A percentile compares a stretch with the other conserved stretches of the same genome.
These are phyloP conservation scores for Menidia beryllina DNA, from an alignment of 2,113 vertebrate genomes.

Conservation along the genomic window DNA sequence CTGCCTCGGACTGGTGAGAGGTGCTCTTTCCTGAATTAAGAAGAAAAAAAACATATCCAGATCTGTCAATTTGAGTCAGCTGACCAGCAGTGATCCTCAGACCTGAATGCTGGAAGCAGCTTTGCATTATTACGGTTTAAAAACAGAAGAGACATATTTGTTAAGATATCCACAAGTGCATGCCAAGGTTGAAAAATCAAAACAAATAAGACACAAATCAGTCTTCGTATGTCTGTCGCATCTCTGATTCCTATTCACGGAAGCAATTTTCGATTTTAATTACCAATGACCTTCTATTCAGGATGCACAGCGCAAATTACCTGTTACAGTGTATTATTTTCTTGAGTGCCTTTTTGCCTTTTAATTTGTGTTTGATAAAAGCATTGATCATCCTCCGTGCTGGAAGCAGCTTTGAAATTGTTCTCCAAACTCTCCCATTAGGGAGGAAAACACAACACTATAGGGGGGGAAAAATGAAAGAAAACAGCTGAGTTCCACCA, in stretches of 20 bases:
- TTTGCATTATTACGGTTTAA: no score
- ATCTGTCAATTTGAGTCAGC: neutral
- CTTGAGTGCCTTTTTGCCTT: slow-evolving; percentile 41
- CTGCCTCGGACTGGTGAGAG: neutral
- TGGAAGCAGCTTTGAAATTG: slow-evolving; percentile 65
- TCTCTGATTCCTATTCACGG: slow-evolving; percentile 1
- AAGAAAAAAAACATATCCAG: neutral
- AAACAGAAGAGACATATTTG: no score
- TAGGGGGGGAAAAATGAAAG: neutral
- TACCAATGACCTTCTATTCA: slow-evolving; percentile 19
- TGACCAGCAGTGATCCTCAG: no score
- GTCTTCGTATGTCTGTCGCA: neutral
- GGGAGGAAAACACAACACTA: slow-evolving; percentile 33
- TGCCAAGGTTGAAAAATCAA: no score
- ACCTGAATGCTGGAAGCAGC: no score
- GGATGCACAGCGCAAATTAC: slow-evolving; percentile 20
- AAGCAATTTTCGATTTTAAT: slow-evolving; percentile 20
- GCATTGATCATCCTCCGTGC: slow-evolving; percentile 53
- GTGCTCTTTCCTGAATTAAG: no score
- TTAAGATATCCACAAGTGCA: no score
- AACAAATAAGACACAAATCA: neutral
- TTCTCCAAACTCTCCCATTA: slow-evolving; percentile 61
- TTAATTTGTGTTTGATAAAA: slow-evolving; percentile 64
- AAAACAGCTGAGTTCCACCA: slow-evolving; percentile 41
- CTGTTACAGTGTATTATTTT: slow-evolving; percentile 40